A percentile compares a stretch with the other conserved stretches of the same genome.
Conservation (phyloP, 1,140 invertebrate species). For the Drosophila pectinifera region DNA sequence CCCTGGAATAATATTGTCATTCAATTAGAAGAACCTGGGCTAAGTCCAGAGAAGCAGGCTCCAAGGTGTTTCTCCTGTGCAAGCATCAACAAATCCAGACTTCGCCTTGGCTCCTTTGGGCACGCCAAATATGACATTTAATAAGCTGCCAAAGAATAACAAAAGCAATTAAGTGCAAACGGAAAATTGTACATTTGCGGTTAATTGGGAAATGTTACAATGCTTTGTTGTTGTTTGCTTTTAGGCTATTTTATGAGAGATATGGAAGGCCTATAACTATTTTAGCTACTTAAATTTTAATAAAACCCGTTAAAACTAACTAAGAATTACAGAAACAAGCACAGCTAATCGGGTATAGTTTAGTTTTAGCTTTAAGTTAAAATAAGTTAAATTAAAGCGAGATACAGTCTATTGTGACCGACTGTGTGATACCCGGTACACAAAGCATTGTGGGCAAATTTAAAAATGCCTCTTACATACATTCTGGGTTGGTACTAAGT, state of each 20-base stretch:
- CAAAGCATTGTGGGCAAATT: no score
- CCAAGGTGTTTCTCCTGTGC: constrained; percentile 45
- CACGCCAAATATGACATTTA: constrained; percentile 23
- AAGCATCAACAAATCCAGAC: constrained; percentile 43
- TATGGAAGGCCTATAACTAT: not conserved
- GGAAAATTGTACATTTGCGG: constrained; percentile 22
- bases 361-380: no score
- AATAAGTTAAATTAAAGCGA: no score
- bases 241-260: not conserved
- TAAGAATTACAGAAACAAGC: no score
- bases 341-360: no score
- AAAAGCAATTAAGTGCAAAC: constrained; percentile 27
- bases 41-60: not conserved
- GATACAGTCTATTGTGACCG: no score
- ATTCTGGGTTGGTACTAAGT: no score
- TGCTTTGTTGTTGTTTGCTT: not conserved
- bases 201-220: constrained; percentile 11
- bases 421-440: no score
- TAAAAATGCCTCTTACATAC: no score
- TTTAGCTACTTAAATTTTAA: not conserved
- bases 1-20: constrained; percentile 69
- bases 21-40: constrained; percentile 60
- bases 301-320: not conserved
- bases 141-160: constrained; percentile 35
- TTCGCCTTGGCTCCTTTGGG: constrained; percentile 6